A percentile compares a stretch with the other conserved stretches of the same genome.
These are phyloP conservation scores for Atethmia centrago DNA, from an alignment of 2,888 invertebrate genomes.

Conservation along the genomic window DNA sequence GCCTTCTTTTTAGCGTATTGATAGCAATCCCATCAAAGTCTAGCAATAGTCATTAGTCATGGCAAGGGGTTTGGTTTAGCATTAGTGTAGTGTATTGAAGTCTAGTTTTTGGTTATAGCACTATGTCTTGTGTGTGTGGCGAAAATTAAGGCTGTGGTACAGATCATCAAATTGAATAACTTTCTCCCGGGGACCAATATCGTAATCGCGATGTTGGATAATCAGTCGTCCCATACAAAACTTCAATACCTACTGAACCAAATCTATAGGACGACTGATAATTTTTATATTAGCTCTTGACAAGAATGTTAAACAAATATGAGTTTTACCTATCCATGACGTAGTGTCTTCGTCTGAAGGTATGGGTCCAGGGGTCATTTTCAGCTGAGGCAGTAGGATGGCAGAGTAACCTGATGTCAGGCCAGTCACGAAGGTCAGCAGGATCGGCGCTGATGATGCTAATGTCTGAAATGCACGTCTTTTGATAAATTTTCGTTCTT, in stretches of 20 bases:
- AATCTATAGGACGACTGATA: no score
- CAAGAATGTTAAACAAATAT: neutral
- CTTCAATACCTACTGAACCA: no score
- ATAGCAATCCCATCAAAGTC: neutral
- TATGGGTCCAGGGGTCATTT: conserved; percentile 81
- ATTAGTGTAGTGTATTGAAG: no score
- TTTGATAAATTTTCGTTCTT: conserved; percentile 11
- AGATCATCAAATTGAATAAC: no score
- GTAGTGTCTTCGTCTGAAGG: conserved; percentile 85
- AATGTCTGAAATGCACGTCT: conserved; percentile 83
- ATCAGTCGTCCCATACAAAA: no score
- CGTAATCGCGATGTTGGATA: no score
- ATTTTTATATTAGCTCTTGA: neutral
- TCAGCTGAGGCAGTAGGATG: conserved; percentile 91
- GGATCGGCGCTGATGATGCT: conserved; percentile 89
- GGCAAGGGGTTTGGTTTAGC: no score
- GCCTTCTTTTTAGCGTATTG: neutral
- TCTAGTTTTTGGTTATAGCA: neutral
- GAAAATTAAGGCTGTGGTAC: no score
- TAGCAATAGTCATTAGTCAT: no score
- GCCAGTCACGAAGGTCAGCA: conserved; percentile 90
- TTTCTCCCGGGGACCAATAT: no score
- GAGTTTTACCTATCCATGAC: conserved; percentile 90
- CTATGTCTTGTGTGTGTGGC: neutral
- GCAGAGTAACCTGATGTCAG: conserved; percentile 92